Evolutionary conservation across 2,888 invertebrate genomes (phyloP), one percentile per base, ranked within the genome.

Genomic region (Hemaris fuciformis): DNA sequence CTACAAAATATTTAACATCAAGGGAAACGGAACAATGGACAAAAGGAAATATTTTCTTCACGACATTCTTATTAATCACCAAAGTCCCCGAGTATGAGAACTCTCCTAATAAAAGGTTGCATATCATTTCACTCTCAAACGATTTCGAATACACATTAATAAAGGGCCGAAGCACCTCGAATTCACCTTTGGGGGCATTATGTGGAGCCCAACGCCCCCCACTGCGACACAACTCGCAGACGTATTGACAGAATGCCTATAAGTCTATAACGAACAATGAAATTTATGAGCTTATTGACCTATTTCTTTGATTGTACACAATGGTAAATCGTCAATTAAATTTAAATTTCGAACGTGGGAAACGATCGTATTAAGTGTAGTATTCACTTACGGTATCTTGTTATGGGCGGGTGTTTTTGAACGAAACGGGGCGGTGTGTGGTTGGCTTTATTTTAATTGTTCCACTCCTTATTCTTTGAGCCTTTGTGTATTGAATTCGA

Each of bases 181-280:
- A 77, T 83, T 77, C 78, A 80, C 79, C n/a, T 38, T 38, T 38
- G n/a, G 80, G 69, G 72, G 75, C 71, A 70, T 73, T 76, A 75
- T 79, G 70, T 73, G 73, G 78, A 73, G 69, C 79, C 75, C 79
- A 77, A 65, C 73, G 72, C 80, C 76, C 85, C 88, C 87, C 87
- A 88, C 85, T 76, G 76, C 48, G 61, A 84, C 63, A 77, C 65
- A 83, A 82, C 72, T 76, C 79, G 64, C 74, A 72, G 68, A 68
- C 77, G 84, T 91, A 91, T 91, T 89, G 91, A 91, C 87, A 89
- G 85, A 88, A 84, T 89, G 90, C 90, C 89, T 91, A 91, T 91
- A 90, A 86, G 81, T 87, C 87, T 81, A 87, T 83, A 89, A 87
- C 88, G 85, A 89, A 91, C 90, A 91, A 91, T 81, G 72, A 72